Percentiles rank a stretch among this genome's conserved stretches.
These are phyloP conservation scores for Palythoa caribaeorum DNA, from an alignment of 92 coral and sea anemone species.

Conservation along the genomic window DNA sequence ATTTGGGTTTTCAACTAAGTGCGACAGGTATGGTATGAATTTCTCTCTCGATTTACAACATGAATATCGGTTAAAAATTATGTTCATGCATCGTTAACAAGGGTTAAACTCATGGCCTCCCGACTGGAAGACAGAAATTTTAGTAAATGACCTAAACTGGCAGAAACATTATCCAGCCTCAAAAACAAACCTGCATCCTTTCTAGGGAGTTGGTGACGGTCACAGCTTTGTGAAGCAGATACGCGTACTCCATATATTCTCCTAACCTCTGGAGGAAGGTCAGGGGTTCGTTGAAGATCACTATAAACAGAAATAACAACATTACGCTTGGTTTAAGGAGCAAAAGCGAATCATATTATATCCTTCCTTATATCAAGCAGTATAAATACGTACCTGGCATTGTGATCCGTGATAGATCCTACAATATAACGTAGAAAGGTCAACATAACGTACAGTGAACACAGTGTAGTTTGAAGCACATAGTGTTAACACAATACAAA, in stretches of 20 bases:
- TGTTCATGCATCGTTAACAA: too few relatives aligned
- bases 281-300: slow-evolving; percentile 97
- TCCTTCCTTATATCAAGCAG: neutral
- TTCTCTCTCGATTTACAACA: too few relatives aligned
- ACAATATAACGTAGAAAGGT: neutral
- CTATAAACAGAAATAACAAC: slow-evolving; percentile 43
- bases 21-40: too few relatives aligned
- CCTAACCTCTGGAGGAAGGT: slow-evolving; percentile 96
- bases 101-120: too few relatives aligned
- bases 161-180: too few relatives aligned
- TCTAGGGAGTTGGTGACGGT: slow-evolving; percentile 72
- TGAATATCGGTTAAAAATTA: too few relatives aligned
- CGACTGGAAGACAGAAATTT: neutral
- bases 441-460: neutral
- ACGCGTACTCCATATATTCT: slow-evolving; percentile 96
- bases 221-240: slow-evolving; percentile 87
- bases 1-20: too few relatives aligned
- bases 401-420: slow-evolving; percentile 97
- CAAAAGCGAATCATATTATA: neutral
- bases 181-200: slow-evolving; percentile 84
- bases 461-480: neutral
- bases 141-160: neutral
- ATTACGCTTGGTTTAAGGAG: neutral
- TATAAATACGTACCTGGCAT: slow-evolving; percentile 89
- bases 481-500: too few relatives aligned